These are phyloP conservation scores for Drosophila nigromelanica DNA, from an alignment of 1,140 invertebrate species.

Conservation along the genomic window DNA sequence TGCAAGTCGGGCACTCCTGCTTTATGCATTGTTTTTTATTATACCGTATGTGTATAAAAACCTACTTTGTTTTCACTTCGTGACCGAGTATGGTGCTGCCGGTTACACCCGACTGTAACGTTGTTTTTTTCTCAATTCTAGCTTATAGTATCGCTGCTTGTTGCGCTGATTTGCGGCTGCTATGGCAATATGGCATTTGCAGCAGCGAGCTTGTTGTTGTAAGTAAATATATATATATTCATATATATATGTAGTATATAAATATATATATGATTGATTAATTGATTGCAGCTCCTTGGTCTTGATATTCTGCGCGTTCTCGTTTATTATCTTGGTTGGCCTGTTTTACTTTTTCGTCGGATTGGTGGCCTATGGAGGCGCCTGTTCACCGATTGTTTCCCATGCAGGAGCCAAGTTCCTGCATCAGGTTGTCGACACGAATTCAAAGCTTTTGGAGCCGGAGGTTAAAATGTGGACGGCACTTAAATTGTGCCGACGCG, in stretches of 20 bases:
- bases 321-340: constrained; percentile 88
- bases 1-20: too few species aligned
- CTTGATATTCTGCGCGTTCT: constrained; percentile 91
- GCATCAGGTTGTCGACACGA: constrained; percentile 61
- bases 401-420: constrained; percentile 85
- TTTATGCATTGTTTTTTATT: too few species aligned
- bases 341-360: constrained; percentile 90
- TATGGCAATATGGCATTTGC: constrained; percentile 90
- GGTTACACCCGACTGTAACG: too few species aligned
- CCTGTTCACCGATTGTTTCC: constrained; percentile 88
- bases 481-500: constrained; percentile 88
- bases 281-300: constrained; percentile 89
- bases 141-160: constrained; percentile 85
- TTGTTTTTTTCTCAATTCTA: not conserved
- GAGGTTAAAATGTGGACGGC: constrained; percentile 63
- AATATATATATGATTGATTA: not conserved
- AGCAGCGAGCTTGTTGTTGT: constrained; percentile 92
- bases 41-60: too few species aligned
- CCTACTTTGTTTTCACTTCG: too few species aligned
- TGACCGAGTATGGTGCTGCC: too few species aligned
- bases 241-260: too few species aligned
- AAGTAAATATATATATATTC: constrained; percentile 78
- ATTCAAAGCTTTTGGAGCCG: not conserved
- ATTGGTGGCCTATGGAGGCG: constrained; percentile 87
- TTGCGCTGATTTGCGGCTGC: constrained; percentile 93